Percentiles rank a stretch among this genome's conserved stretches.
Evolutionary conservation across 2,797 vertebrate genomes (phyloP).

Genomic region (Pseudomugil gertrudae): DNA sequence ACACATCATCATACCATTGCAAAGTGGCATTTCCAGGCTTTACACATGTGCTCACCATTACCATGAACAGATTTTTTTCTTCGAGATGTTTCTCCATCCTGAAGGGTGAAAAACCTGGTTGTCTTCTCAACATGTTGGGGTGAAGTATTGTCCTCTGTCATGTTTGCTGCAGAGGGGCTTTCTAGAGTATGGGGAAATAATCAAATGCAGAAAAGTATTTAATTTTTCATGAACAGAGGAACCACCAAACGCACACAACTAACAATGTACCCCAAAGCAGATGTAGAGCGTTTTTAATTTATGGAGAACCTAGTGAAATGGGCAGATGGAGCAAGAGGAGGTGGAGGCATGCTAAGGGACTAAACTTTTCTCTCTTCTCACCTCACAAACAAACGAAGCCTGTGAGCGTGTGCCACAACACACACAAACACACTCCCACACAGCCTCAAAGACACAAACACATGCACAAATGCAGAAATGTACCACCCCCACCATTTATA

Average conservation of each 20-base stretch:
- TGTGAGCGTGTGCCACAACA: conserved; percentile 74
- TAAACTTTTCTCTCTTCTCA: conserved; percentile 79
- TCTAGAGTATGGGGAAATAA: conserved; percentile 62
- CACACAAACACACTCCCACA: conserved; percentile 69
- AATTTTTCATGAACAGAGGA: conserved; percentile 83
- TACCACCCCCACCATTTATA: conserved; percentile 58
- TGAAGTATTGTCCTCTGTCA: conserved; percentile 62
- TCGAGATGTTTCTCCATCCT: conserved; percentile 47
- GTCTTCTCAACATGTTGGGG: conserved; percentile 43
- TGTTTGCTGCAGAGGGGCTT: conserved; percentile 62
- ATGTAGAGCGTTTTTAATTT: conserved; percentile 81
- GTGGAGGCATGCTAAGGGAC: conserved; percentile 80
- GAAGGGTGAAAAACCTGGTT: conserved; percentile 48
- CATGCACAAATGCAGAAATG: conserved; percentile 51
- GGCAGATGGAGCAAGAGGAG: conserved; percentile 83
- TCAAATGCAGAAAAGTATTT: conserved; percentile 78
- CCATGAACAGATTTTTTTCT: conserved; percentile 72
- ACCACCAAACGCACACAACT: conserved; percentile 77
- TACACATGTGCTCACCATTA: conserved; percentile 65
- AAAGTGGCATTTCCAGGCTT: conserved; percentile 55
- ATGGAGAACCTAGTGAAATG: conserved; percentile 77
- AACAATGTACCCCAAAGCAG: conserved; percentile 82
- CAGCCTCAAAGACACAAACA: conserved; percentile 56
- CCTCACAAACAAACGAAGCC: conserved; percentile 79
- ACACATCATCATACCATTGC: conserved; percentile 49